Evolutionary conservation across 1,140 invertebrate genomes (phyloP).

Genomic region (Heliothis virescens): DNA sequence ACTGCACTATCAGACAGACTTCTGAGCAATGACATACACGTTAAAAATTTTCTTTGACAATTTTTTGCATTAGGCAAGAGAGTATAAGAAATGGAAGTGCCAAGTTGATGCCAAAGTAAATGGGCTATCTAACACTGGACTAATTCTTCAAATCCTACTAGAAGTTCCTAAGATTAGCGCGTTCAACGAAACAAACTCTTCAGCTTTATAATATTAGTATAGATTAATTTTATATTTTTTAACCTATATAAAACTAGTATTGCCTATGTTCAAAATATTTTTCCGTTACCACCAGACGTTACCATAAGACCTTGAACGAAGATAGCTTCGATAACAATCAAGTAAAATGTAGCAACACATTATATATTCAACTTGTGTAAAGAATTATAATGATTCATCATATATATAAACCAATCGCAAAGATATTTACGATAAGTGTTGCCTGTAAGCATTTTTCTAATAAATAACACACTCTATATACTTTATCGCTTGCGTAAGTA

Average conservation of each 20-base stretch:
- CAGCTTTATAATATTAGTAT: too few relatives aligned
- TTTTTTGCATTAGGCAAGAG: too few relatives aligned
- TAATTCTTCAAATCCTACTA: too few relatives aligned
- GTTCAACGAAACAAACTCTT: too few relatives aligned
- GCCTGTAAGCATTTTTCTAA: constrained; percentile 20
- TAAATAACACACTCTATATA: constrained; percentile 18
- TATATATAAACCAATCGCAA: background rate
- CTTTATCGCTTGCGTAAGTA: constrained; percentile 28
- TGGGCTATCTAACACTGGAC: too few relatives aligned
- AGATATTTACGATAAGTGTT: constrained; percentile 25
- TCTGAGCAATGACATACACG: too few relatives aligned
- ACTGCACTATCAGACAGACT: background rate
- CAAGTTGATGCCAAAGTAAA: too few relatives aligned
- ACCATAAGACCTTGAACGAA: background rate
- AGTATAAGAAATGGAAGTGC: background rate
- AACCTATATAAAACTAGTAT: too few relatives aligned
- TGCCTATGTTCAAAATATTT: background rate
- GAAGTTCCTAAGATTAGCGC: too few relatives aligned
- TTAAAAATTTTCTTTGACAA: too few relatives aligned
- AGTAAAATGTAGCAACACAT: constrained; percentile 4
- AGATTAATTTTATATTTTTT: too few relatives aligned
- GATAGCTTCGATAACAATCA: background rate
- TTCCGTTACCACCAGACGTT: background rate
- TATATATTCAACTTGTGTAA: constrained; percentile 22
- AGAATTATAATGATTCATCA: background rate